phyloP scores from a whole-genome alignment of 2,888 invertebrate genomes.

The Ochropleura plecta region DNA sequence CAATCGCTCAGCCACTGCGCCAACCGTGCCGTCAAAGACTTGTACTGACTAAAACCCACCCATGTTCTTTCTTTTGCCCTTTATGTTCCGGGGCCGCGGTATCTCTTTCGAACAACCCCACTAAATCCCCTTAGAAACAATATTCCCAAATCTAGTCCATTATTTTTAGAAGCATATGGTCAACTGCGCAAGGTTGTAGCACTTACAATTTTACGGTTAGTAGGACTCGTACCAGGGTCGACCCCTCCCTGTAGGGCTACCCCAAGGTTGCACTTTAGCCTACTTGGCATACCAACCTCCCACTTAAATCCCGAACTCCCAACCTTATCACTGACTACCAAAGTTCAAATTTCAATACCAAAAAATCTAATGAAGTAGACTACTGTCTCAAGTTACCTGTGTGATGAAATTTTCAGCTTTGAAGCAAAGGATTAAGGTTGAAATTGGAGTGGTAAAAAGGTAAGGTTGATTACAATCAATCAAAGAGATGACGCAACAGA shows the following conservation, averaged over 20 bases:
- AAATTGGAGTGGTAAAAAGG: conserved; percentile 21
- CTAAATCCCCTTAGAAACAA: not conserved
- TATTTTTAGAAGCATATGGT: conserved; percentile 60
- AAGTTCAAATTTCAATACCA: conserved; percentile 26
- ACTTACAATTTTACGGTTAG: conserved; percentile 67
- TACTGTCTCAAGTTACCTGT: conserved; percentile 24
- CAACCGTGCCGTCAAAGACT: no score
- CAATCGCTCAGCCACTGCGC: no score
- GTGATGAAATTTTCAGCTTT: conserved; percentile 15
- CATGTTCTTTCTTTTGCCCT: no score
- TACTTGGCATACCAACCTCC: conserved; percentile 15
- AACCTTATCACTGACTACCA: conserved; percentile 22
- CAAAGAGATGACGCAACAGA: conserved; percentile 55
- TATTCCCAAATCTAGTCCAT: conserved; percentile 15
- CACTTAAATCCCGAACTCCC: conserved; percentile 31
- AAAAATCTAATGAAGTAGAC: not conserved
- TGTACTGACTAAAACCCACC: no score
- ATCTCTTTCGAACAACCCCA: no score
- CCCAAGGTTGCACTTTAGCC: conserved; percentile 59
- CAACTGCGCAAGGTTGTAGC: conserved; percentile 48
- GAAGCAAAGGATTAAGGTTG: conserved; percentile 12
- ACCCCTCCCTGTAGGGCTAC: conserved; percentile 56
- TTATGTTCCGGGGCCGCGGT: no score
- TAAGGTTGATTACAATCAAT: conserved; percentile 56
- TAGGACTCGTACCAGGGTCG: conserved; percentile 67